phyloP scores from a whole-genome alignment of 1,140 invertebrate genomes.

The Orius insidiosus region DNA sequence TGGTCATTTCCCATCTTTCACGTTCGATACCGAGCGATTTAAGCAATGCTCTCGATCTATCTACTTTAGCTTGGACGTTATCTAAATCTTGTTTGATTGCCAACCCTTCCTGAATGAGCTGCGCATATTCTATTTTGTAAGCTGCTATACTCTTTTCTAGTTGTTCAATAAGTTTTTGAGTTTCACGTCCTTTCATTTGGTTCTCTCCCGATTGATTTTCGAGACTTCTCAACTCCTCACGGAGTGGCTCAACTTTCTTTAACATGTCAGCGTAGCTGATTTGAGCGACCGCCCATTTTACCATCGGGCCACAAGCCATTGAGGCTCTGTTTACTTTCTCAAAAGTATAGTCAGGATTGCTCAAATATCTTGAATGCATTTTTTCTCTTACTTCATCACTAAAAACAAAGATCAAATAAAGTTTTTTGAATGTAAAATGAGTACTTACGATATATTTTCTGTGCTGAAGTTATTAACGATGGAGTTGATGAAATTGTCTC shows the following conservation, averaged over 20 bases:
- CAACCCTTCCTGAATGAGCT: conserved; percentile 94
- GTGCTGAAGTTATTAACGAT: conserved; percentile 98
- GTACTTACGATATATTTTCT: conserved; percentile 89
- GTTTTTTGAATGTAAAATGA: conserved; percentile 18
- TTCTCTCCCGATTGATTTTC: conserved; percentile 89
- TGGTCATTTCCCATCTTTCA: conserved; percentile 91
- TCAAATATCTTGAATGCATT: conserved; percentile 85
- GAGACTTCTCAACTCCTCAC: conserved; percentile 79
- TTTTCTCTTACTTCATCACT: conserved; percentile 92
- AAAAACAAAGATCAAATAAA: conserved; percentile 19
- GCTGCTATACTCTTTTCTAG: conserved; percentile 87
- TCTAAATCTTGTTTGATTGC: conserved; percentile 95
- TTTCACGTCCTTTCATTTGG: conserved; percentile 78
- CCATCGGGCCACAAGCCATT: conserved; percentile 97
- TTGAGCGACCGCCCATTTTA: conserved; percentile 99
- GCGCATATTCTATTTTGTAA: conserved; percentile 98
- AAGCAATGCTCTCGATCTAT: conserved; percentile 85
- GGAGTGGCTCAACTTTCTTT: conserved; percentile 91
- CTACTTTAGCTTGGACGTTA: conserved; percentile 93
- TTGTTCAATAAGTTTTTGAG: conserved; percentile 76
- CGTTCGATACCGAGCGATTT: conserved; percentile 87
- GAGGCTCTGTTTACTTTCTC: conserved; percentile 98
- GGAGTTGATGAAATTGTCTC: conserved; percentile 98
- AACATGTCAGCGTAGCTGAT: conserved; percentile 98
- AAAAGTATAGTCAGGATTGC: conserved; percentile 97